Conservation (phyloP, 2,113 vertebrate genomes). For the Leptodactylus fuscus region DNA sequence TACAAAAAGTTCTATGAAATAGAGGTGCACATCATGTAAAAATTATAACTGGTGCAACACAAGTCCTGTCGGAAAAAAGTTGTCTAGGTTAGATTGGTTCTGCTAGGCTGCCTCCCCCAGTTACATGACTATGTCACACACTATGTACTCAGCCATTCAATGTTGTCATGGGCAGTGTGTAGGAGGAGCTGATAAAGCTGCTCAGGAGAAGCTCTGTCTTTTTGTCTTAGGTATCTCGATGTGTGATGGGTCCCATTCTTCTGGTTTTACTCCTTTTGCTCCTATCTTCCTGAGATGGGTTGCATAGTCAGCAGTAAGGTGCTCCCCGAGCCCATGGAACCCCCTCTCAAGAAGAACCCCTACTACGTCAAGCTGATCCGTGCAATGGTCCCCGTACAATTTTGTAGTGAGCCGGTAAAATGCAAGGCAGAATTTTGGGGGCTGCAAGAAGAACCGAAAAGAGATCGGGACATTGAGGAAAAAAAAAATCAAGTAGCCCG, state of each 20-base stretch:
- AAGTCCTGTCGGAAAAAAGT: not conserved
- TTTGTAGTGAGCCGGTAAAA: constrained; percentile 71
- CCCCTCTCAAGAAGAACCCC: constrained; percentile 84
- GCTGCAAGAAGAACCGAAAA: constrained; percentile 93
- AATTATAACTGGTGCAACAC: not conserved
- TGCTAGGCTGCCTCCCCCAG: constrained; percentile 25
- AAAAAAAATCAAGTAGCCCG: constrained; percentile 92
- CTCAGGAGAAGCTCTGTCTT: constrained; percentile 25
- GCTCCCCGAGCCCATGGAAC: constrained; percentile 87
- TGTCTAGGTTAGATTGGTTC: not conserved
- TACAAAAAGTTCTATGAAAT: not conserved
- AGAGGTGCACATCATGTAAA: not conserved
- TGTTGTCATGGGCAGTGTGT: constrained; percentile 37
- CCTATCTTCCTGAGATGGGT: constrained; percentile 80
- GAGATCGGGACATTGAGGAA: constrained; percentile 78
- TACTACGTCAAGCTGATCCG: constrained; percentile 91
- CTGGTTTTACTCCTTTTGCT: constrained; percentile 1
- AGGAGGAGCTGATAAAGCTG: constrained; percentile 24
- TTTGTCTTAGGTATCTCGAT: constrained; percentile 28
- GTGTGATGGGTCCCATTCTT: constrained; percentile 39
- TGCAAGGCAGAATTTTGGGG: constrained; percentile 79
- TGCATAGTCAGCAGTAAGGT: constrained; percentile 96
- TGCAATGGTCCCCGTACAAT: constrained; percentile 50
- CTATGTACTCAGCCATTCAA: not conserved
- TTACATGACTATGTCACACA: constrained; percentile 44